Conservation (phyloP, 2,797 vertebrate genomes). For the Acridotheres tristis region DNA sequence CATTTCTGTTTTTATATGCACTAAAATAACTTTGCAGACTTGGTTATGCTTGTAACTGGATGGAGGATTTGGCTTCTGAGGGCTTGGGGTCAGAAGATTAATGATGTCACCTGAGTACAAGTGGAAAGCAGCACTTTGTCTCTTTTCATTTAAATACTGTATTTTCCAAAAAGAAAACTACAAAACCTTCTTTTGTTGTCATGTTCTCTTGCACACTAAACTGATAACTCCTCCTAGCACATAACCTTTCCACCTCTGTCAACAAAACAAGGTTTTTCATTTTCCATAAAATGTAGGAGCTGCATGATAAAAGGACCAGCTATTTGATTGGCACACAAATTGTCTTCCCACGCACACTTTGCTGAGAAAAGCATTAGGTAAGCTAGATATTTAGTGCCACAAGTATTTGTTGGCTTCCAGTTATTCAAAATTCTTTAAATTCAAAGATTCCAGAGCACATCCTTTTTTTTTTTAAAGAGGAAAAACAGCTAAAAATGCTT, state of each 20-base stretch:
- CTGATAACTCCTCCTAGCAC: background rate
- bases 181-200: background rate
- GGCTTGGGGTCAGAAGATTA: background rate
- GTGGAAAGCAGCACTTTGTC: background rate
- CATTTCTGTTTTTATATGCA: background rate
- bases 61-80: background rate
- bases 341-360: background rate
- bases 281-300: background rate
- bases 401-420: conserved; percentile 37
- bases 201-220: background rate
- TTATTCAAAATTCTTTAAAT: conserved; percentile 40
- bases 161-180: background rate
- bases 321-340: background rate
- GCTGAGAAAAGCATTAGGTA: conserved; percentile 19
- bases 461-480: conserved; percentile 3
- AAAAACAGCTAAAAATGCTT: conserved; percentile 24
- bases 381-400: conserved; percentile 27
- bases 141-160: background rate
- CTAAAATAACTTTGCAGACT: background rate
- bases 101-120: background rate
- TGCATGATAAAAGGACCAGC: background rate
- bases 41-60: background rate
- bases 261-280: background rate
- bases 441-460: conserved; percentile 16
- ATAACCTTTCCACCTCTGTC: background rate